These are phyloP conservation scores for Ptychoptera albimana DNA, from an alignment of 2,888 invertebrate species.

Conservation along the genomic window DNA sequence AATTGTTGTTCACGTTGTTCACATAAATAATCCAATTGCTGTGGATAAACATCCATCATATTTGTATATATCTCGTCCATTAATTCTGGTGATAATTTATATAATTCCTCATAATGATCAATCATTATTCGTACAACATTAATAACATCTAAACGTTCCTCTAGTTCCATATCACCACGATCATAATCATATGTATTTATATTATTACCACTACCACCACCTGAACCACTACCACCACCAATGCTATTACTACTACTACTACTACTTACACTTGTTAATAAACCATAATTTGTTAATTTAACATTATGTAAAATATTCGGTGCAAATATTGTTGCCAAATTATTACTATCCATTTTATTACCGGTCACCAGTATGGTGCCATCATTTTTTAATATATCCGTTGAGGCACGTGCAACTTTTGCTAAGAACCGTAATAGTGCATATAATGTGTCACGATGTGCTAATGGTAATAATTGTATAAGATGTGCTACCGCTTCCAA, in stretches of 20 bases:
- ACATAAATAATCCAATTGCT: slow-evolving; percentile 53
- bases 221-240: too few relatives aligned
- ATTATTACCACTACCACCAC: too few relatives aligned
- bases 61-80: slow-evolving; percentile 76
- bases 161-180: slow-evolving; percentile 23
- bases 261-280: neutral
- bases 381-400: slow-evolving; percentile 17
- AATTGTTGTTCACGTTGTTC: slow-evolving; percentile 15
- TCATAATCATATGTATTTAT: too few relatives aligned
- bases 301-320: slow-evolving; percentile 80
- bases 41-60: slow-evolving; percentile 72
- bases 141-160: slow-evolving; percentile 76
- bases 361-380: slow-evolving; percentile 33
- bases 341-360: slow-evolving; percentile 88
- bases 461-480: slow-evolving; percentile 68
- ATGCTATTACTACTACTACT: too few relatives aligned
- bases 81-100: slow-evolving; percentile 61
- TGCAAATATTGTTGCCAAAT: slow-evolving; percentile 85
- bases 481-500: slow-evolving; percentile 71
- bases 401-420: slow-evolving; percentile 28
- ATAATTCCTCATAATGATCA: slow-evolving; percentile 54
- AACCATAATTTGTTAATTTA: slow-evolving; percentile 30
- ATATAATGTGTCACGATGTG: slow-evolving; percentile 74
- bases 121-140: slow-evolving; percentile 71
- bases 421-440: slow-evolving; percentile 66